These are phyloP conservation scores for Lipotes vexillifer DNA, from an alignment of 2,113 vertebrate species.

Conservation along the genomic window DNA sequence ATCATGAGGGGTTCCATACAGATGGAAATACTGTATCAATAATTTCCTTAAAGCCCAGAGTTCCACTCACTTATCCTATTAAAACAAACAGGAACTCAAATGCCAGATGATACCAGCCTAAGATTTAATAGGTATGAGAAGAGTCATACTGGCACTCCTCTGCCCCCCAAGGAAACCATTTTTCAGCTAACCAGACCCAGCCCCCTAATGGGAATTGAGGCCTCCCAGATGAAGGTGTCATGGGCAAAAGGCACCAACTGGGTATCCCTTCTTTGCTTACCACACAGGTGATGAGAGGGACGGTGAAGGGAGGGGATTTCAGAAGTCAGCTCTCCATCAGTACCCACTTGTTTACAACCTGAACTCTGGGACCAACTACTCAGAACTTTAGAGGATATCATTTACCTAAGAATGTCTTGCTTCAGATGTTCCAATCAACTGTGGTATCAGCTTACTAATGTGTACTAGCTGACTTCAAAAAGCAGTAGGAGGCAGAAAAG, in stretches of 20 bases:
- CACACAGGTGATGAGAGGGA: not conserved
- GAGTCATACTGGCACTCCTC: not conserved
- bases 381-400: conserved; percentile 8
- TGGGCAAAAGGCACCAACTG: not conserved
- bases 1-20: not conserved
- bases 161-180: not conserved
- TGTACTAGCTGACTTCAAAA: conserved; percentile 28
- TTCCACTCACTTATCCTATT: not conserved
- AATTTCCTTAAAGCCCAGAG: not conserved
- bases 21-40: not conserved
- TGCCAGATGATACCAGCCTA: not conserved
- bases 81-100: conserved; percentile 10
- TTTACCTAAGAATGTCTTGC: conserved; percentile 31
- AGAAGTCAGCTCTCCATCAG: not conserved
- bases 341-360: conserved; percentile 17
- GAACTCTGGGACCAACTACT: not conserved
- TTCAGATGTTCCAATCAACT: conserved; percentile 44
- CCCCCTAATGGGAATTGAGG: not conserved
- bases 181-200: not conserved
- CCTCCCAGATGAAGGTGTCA: not conserved
- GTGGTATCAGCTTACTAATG: conserved; percentile 17
- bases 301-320: not conserved
- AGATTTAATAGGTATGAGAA: not conserved
- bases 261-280: not conserved
- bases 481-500: not conserved